These are phyloP conservation scores for Pantherophis vulpinus DNA, from an alignment of 2,797 vertebrate species.

Conservation along the genomic window DNA sequence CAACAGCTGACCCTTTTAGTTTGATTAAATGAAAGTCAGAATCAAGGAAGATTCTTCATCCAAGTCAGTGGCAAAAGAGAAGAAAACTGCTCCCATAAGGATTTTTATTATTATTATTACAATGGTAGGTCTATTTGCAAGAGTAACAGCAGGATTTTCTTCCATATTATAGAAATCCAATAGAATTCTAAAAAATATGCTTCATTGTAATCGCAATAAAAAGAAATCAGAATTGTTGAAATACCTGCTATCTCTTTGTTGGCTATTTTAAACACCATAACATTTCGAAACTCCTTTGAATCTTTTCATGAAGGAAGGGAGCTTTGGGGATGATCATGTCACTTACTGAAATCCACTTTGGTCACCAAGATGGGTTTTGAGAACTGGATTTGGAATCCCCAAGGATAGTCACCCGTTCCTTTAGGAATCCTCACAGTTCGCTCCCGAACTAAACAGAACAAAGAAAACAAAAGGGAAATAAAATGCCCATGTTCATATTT, in stretches of 20 bases:
- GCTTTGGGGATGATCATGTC: background rate
- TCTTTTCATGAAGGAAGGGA: background rate
- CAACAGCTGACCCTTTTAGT: background rate
- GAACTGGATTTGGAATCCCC: slow-evolving; percentile 92
- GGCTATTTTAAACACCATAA: background rate
- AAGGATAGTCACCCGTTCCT: slow-evolving; percentile 85
- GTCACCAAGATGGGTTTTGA: slow-evolving; percentile 91
- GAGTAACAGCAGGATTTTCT: background rate
- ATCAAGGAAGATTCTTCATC: background rate
- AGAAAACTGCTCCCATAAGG: background rate
- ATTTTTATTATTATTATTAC: background rate
- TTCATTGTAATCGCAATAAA: background rate
- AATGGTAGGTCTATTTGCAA: background rate
- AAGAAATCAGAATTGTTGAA: background rate
- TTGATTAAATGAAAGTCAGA: background rate
- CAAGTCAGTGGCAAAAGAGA: background rate
- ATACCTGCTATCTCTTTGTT: background rate
- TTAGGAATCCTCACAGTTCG: slow-evolving; percentile 84
- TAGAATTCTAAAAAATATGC: background rate
- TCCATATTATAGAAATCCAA: background rate
- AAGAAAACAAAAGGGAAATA: slow-evolving; percentile 10
- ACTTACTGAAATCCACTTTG: slow-evolving; percentile 93
- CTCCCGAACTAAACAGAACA: slow-evolving; percentile 80
- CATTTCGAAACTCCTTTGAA: background rate
- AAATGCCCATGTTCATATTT: slow-evolving; percentile 6